Evolutionary conservation across 2,113 vertebrate species (phyloP).

Genomic region (Sakesphorus luctuosus): DNA sequence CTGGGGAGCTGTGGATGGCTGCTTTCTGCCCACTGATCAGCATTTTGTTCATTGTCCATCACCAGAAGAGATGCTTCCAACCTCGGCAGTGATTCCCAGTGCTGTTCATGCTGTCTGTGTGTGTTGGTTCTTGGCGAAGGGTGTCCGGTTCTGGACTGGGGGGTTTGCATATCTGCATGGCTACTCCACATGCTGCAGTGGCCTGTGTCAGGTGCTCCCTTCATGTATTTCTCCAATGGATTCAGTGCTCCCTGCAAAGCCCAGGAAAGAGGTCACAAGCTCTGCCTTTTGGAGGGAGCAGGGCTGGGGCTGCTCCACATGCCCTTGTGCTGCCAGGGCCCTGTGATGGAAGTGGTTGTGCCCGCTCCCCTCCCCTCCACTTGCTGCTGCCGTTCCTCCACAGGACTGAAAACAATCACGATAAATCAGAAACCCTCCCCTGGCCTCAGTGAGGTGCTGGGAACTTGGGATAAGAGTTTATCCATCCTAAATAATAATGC

Average conservation of each 20-base stretch:
- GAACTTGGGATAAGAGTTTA: slow-evolving; percentile 20
- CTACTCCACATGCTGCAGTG: rapidly evolving
- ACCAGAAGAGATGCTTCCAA: rapidly evolving
- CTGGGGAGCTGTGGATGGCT: background rate
- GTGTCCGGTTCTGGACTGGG: rapidly evolving
- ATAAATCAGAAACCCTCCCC: slow-evolving; percentile 23
- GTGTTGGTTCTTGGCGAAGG: rapidly evolving
- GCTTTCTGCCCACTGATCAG: background rate
- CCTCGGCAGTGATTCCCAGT: rapidly evolving
- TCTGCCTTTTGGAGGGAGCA: background rate
- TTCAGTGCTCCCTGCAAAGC: background rate
- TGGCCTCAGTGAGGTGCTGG: background rate
- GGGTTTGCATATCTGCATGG: rapidly evolving
- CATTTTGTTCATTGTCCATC: rapidly evolving
- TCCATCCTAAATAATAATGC: slow-evolving; percentile 49
- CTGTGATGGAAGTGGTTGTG: background rate
- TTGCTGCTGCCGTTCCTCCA: background rate
- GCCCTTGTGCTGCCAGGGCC: background rate
- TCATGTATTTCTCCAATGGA: rapidly evolving
- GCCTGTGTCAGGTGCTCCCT: rapidly evolving
- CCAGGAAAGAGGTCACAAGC: background rate
- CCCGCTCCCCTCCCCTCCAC: background rate
- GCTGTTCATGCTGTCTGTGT: rapidly evolving
- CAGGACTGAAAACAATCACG: background rate
- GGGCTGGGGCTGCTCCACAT: rapidly evolving